phyloP scores from a whole-genome alignment of 2,113 vertebrate species.

The Miniopterus natalensis region DNA sequence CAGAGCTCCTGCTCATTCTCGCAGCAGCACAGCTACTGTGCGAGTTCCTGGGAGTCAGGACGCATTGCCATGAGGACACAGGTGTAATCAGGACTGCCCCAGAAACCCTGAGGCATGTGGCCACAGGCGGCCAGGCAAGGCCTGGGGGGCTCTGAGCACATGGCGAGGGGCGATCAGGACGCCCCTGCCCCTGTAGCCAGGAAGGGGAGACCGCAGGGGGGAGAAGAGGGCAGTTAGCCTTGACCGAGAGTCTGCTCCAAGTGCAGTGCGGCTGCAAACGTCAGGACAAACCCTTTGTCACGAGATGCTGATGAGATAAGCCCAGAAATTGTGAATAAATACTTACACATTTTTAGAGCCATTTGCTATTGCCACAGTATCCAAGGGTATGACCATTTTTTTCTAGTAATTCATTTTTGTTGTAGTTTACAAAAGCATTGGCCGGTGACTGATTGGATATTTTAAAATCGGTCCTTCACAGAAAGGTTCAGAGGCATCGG shows the following conservation, averaged over 20 bases:
- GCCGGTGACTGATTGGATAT: background rate
- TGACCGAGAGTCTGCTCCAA: background rate
- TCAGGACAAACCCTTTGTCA: background rate
- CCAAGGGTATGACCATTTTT: background rate
- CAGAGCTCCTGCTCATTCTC: background rate
- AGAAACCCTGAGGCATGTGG: background rate
- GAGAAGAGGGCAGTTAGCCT: background rate
- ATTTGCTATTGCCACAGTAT: background rate
- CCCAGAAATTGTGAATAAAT: background rate
- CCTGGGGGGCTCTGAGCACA: background rate
- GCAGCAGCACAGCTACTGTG: background rate
- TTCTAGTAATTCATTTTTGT: constrained; percentile 35
- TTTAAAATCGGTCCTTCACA: background rate
- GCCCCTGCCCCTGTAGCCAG: background rate
- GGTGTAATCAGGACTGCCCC: background rate
- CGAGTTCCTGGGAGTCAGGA: background rate
- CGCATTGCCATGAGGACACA: background rate
- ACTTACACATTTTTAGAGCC: background rate
- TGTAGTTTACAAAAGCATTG: background rate
- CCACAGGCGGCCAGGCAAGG: background rate
- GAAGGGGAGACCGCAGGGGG: background rate
- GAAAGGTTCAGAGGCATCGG: background rate
- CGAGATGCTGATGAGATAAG: background rate
- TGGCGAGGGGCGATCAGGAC: background rate
- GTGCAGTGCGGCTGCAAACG: background rate